Conservation (phyloP, 2,113 vertebrate genomes). For the Saguinus midas region DNA sequence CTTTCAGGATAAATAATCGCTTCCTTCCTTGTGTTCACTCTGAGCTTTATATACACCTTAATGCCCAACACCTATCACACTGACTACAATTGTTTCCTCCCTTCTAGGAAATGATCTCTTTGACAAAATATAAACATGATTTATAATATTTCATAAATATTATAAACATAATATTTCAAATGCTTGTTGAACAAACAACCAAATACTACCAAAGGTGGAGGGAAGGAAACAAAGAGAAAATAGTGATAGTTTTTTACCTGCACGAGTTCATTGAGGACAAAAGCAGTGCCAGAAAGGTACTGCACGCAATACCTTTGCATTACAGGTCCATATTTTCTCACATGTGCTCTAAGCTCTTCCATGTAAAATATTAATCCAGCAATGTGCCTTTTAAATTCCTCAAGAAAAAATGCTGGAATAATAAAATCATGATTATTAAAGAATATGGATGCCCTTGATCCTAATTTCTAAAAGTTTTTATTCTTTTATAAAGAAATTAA, state of each 20-base stretch:
- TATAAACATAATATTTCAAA: not conserved
- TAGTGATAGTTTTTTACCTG: conserved; percentile 87
- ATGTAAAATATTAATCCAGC: conserved; percentile 99
- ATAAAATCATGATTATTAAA: not conserved
- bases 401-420: conserved; percentile 42
- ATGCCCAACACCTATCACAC: not conserved
- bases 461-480: conserved; percentile 1
- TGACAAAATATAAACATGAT: not conserved
- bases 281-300: conserved; percentile 97
- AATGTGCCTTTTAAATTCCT: conserved; percentile 87
- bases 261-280: conserved; percentile 98
- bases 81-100: not conserved
- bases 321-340: conserved; percentile 96
- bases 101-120: not conserved
- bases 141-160: no score
- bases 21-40: not conserved
- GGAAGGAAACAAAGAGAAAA: not conserved
- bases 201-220: not conserved
- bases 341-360: conserved; percentile 97
- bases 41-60: not conserved
- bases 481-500: not conserved
- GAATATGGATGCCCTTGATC: conserved; percentile 27
- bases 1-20: not conserved
- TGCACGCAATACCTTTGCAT: conserved; percentile 99
- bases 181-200: not conserved